Percentiles rank a stretch among this genome's conserved stretches.
phyloP scores from a whole-genome alignment of 2,888 invertebrate species.

The Nomada goodeniana region DNA sequence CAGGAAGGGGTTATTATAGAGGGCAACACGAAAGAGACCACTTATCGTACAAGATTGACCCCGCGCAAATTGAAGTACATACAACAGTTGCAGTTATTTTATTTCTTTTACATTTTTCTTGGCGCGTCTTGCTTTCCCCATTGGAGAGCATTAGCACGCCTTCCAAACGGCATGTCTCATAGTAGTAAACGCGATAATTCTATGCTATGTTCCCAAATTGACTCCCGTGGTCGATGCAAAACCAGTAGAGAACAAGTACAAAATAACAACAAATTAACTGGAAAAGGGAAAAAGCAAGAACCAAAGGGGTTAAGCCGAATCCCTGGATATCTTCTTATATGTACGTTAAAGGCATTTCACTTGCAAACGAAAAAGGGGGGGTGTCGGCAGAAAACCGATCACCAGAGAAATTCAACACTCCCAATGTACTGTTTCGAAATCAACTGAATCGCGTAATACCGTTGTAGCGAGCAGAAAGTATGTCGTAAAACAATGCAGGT shows the following conservation, averaged over 20 bases:
- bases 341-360: constrained; percentile 48
- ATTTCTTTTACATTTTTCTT: too few relatives aligned
- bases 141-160: constrained; percentile 16
- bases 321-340: constrained; percentile 46
- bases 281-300: background rate
- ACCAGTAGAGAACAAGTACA: background rate
- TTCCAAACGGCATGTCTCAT: constrained; percentile 24
- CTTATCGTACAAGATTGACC: background rate
- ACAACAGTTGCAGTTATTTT: background rate
- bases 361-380: constrained; percentile 25
- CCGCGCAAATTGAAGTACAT: background rate
- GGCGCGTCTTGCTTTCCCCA: constrained; percentile 14
- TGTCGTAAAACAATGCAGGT: constrained; percentile 9
- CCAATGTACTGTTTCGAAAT: constrained; percentile 47
- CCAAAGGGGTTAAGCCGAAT: constrained; percentile 13
- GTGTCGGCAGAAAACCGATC: constrained; percentile 14
- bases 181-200: constrained; percentile 4
- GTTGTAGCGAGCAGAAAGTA: constrained; percentile 26
- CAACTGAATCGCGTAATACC: constrained; percentile 44
- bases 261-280: background rate
- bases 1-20: too few relatives aligned
- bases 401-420: constrained; percentile 34
- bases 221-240: too few relatives aligned
- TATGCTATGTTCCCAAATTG: too few relatives aligned
- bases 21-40: background rate